Conservation (phyloP, 2,797 vertebrate species). For the Microctenopoma steveboyesi region DNA sequence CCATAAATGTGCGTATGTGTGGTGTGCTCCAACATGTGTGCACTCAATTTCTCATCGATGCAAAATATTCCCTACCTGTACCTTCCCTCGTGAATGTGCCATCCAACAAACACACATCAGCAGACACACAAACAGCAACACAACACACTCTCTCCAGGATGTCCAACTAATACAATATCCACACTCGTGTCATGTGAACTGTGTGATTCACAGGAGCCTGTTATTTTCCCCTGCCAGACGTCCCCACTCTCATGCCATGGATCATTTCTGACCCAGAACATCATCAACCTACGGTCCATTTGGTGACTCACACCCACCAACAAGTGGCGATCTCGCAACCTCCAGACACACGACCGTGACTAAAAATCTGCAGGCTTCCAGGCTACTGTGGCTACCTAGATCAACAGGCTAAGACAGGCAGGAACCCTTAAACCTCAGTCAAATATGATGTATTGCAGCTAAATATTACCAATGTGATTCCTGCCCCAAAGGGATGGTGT, state of each 20-base stretch:
- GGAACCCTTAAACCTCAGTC: slow-evolving; percentile 56
- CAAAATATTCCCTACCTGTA: slow-evolving; percentile 50
- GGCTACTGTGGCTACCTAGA: slow-evolving; percentile 70
- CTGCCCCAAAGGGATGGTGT: slow-evolving; percentile 34
- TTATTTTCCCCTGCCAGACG: slow-evolving; percentile 61
- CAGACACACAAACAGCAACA: slow-evolving; percentile 1
- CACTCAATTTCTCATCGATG: slow-evolving; percentile 66
- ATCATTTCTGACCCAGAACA: slow-evolving; percentile 43
- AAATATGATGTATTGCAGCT: slow-evolving; percentile 60
- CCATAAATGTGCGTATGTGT: slow-evolving; percentile 24
- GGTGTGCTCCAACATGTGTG: slow-evolving; percentile 56
- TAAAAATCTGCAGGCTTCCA: slow-evolving; percentile 61
- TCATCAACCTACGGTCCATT: slow-evolving; percentile 37
- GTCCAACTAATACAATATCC: neutral
- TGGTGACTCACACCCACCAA: slow-evolving; percentile 64
- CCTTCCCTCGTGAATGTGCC: slow-evolving; percentile 21
- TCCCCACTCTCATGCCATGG: slow-evolving; percentile 22
- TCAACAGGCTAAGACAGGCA: slow-evolving; percentile 60
- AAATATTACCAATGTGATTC: slow-evolving; percentile 53
- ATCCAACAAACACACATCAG: slow-evolving; percentile 20
- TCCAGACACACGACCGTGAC: slow-evolving; percentile 74
- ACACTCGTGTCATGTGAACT: slow-evolving; percentile 10
- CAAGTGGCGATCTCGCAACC: slow-evolving; percentile 53
- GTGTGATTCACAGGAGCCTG: slow-evolving; percentile 43
- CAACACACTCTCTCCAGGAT: neutral